These are phyloP conservation scores for Oceanodroma leucorhoa DNA, from an alignment of 2,797 vertebrate species.

Conservation along the genomic window DNA sequence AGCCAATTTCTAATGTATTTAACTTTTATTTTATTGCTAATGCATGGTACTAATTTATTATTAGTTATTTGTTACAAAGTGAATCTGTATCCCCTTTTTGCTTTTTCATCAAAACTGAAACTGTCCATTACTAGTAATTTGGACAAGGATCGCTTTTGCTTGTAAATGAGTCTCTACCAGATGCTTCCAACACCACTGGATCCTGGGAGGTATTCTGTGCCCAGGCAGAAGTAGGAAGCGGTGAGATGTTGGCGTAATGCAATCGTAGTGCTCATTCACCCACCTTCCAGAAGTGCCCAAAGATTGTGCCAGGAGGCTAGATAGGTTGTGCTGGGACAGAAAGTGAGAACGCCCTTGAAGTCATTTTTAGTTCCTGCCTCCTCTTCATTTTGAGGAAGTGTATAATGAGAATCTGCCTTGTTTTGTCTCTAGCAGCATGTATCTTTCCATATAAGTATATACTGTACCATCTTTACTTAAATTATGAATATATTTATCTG, in stretches of 20 bases:
- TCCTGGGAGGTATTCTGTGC: neutral
- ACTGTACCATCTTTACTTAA: neutral
- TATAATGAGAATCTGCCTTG: neutral
- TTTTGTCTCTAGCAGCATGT: neutral
- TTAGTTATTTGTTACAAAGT: neutral
- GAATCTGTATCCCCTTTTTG: neutral
- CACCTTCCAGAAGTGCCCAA: neutral
- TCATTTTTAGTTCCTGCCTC: neutral
- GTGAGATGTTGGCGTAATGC: neutral
- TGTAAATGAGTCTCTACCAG: neutral
- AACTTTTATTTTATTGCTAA: neutral
- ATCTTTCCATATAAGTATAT: neutral
- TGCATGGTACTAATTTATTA: neutral
- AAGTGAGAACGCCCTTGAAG: neutral
- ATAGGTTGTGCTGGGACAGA: neutral
- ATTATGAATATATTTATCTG: neutral
- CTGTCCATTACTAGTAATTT: fast-evolving
- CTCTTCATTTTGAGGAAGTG: neutral
- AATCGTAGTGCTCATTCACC: neutral
- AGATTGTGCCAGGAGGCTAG: neutral
- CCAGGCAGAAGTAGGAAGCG: neutral
- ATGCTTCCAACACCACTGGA: neutral
- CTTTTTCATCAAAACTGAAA: neutral
- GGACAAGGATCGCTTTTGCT: neutral
- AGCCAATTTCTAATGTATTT: neutral